Conservation (phyloP, 2,113 vertebrate genomes). For the Silurus meridionalis region DNA sequence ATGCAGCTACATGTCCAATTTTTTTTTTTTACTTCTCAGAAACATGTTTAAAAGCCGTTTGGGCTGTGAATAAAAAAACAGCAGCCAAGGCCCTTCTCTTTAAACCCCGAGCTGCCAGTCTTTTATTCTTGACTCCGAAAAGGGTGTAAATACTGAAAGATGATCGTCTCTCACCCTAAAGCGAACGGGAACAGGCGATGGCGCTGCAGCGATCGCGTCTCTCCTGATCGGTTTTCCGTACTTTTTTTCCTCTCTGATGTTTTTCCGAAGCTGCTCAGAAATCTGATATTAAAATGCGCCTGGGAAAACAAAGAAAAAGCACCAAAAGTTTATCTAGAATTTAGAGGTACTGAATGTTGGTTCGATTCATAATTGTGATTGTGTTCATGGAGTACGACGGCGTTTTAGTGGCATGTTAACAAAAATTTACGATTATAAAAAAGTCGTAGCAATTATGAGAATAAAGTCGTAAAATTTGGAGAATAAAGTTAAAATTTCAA, state of each 20-base stretch:
- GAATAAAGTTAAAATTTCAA: too few relatives aligned
- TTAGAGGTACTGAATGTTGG: constrained; percentile 5
- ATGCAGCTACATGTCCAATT: neutral
- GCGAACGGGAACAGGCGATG: neutral
- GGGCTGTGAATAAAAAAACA: neutral
- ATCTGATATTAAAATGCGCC: neutral
- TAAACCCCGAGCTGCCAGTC: neutral
- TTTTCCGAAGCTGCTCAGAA: neutral
- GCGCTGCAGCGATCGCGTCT: neutral
- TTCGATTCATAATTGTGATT: neutral
- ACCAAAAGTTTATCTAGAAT: neutral
- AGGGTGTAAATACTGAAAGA: neutral
- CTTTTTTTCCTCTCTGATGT: too few relatives aligned
- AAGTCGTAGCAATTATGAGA: too few relatives aligned
- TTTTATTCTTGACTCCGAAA: neutral
- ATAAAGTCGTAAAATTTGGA: too few relatives aligned
- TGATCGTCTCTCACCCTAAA: neutral
- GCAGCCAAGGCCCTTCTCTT: constrained; percentile 2
- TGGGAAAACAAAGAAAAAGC: neutral
- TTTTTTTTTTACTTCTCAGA: neutral
- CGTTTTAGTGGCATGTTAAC: too few relatives aligned
- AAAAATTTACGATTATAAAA: too few relatives aligned
- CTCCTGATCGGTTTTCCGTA: neutral
- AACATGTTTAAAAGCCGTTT: neutral
- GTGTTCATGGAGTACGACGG: too few relatives aligned